Conservation (phyloP, 1,140 invertebrate species). For the Semibalanus balanoides region DNA sequence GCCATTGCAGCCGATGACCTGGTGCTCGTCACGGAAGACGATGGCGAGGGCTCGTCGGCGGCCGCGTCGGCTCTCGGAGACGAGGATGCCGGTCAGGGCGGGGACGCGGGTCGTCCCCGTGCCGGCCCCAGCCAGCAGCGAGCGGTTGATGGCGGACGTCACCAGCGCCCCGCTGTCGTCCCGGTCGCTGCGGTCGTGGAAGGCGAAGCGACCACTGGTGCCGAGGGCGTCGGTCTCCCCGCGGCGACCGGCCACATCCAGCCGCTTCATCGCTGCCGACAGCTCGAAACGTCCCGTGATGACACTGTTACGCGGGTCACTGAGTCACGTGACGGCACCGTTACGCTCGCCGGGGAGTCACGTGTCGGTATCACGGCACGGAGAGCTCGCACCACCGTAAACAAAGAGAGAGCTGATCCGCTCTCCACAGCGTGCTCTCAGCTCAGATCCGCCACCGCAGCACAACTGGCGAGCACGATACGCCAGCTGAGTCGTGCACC, state of each 20-base stretch:
- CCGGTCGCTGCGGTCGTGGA: constrained; percentile 8
- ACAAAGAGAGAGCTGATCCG: too few species aligned
- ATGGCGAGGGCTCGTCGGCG: constrained; percentile 15
- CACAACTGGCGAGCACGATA: too few species aligned
- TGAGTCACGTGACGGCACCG: background rate
- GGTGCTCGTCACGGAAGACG: constrained; percentile 42
- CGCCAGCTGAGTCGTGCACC: too few species aligned
- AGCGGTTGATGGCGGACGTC: constrained; percentile 16
- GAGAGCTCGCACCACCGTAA: background rate
- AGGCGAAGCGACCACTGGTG: background rate
- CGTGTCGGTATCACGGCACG: background rate
- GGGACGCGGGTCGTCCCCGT: background rate
- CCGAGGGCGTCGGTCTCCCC: background rate
- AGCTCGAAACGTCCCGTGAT: background rate
- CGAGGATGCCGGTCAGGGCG: constrained; percentile 1
- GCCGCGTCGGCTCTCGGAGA: constrained; percentile 12
- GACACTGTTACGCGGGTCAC: background rate
- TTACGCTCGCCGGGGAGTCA: too few species aligned
- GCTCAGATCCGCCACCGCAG: background rate
- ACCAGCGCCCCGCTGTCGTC: constrained; percentile 18
- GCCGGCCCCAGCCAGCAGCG: constrained; percentile 3
- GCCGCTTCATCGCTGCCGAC: background rate
- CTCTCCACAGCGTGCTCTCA: background rate
- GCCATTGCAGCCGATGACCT: constrained; percentile 70
- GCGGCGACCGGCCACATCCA: constrained; percentile 6